Evolutionary conservation across 2,113 vertebrate genomes (phyloP).

Genomic region (Vulpes ferrilata): DNA sequence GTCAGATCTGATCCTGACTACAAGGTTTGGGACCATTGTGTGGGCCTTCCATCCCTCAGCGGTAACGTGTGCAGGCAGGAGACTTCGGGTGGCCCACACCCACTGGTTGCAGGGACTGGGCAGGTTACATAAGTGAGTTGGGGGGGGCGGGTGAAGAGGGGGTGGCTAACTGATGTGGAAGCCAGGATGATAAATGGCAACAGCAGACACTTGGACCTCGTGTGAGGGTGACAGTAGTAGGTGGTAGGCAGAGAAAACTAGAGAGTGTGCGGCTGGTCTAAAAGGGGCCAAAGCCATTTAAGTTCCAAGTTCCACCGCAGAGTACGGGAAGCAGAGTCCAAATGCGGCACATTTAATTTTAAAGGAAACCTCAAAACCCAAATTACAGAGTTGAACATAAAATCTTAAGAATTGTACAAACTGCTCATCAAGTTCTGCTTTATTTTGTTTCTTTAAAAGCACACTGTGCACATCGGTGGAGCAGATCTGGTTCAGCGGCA

Average conservation of each 20-base stretch:
- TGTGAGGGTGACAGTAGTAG: background rate
- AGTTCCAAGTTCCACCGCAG: background rate
- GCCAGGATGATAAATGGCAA: background rate
- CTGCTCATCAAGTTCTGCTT: background rate
- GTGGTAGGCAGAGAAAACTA: background rate
- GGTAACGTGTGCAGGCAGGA: background rate
- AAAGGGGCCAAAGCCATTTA: background rate
- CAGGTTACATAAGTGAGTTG: background rate
- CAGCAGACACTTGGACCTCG: background rate
- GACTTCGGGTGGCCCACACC: background rate
- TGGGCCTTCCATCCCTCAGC: background rate
- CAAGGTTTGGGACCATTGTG: background rate
- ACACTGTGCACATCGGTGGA: background rate
- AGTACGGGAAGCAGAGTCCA: background rate
- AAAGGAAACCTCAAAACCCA: background rate
- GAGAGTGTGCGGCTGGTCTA: background rate
- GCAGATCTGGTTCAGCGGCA: background rate
- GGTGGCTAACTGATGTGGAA: background rate
- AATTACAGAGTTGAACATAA: background rate
- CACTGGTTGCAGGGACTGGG: background rate
- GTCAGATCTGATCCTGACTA: background rate
- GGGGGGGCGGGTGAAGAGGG: too few species aligned
- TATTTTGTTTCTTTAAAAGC: background rate
- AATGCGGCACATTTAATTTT: background rate
- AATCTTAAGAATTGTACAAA: conserved; percentile 18